Base-by-base conservation (phyloP, 2,888 invertebrate genomes). In the Megamerina dolium region DNA sequence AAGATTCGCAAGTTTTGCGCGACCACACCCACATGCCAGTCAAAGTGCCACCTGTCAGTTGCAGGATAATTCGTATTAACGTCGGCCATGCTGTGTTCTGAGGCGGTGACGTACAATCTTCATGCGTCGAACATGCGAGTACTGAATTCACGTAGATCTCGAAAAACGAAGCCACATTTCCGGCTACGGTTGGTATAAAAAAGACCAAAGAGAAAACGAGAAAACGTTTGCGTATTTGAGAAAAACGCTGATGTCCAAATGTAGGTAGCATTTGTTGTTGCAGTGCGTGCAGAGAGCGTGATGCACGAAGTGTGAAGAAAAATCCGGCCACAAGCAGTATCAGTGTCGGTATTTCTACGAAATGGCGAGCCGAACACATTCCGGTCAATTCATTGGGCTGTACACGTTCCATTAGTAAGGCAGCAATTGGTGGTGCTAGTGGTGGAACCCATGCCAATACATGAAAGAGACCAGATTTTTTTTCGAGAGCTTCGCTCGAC, bases 401-500 rank as follows among this genome's bases (percentile, higher is more conserved):
- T 5, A 91, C 85, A 54, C 82, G 79, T 21, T 85, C 80, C 59
- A 89, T 78, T 23, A 89, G 81, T 27, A 92, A 71, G 14, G 89
- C 85, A 4, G 85, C 85, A 44, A 90, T 87, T 13, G 91, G 87
- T 60, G 89, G 83, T 10, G 88, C 81, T 30, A 89, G 83, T 1
- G 92, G 90, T 56, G 88, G 79, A 46, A 87, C 87, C 92, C 93
- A 94, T 2, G 91, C 85, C 2, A 83, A 80, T 2, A 87, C 81
- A 70, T 93, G 93, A 52, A 92, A 82, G 59, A 90, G 84, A 14
- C 87, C 83, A 0, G 90, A 85, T 20, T 89, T 84, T 37, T 86
- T 82, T 68, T 90, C 90, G 40, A 93, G 78, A 3, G 91, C 90
- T 71, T 93, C 93, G 45, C 89, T 88, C 19, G 90, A 89, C 93